phyloP scores from a whole-genome alignment of 2,888 invertebrate species.

The Luffia ferchaultella region DNA sequence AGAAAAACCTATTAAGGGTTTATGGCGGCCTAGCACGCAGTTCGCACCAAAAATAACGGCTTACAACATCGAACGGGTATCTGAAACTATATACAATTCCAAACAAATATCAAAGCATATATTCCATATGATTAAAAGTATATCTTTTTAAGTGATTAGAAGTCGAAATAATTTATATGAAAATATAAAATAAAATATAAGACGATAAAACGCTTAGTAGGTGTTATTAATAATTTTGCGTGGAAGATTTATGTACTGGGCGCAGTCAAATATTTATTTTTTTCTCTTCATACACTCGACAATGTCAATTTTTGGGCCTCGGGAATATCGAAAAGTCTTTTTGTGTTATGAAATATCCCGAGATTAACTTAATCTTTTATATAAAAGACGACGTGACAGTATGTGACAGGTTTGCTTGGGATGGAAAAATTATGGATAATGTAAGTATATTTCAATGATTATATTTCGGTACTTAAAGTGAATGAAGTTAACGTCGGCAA shows the following conservation, averaged over 20 bases:
- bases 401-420: too few species aligned
- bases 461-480: too few species aligned
- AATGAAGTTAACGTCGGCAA: too few species aligned
- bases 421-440: too few species aligned
- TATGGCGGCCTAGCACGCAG: background rate
- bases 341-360: constrained; percentile 31
- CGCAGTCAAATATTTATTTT: constrained; percentile 45
- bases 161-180: background rate
- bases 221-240: constrained; percentile 39
- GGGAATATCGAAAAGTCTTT: constrained; percentile 34
- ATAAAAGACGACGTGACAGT: too few species aligned
- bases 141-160: too few species aligned
- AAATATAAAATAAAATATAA: constrained; percentile 17
- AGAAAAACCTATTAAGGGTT: background rate
- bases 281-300: constrained; percentile 8
- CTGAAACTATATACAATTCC: too few species aligned
- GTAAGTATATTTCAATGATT: too few species aligned
- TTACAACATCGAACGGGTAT: too few species aligned
- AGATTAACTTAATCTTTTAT: constrained; percentile 17
- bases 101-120: background rate
- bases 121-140: too few species aligned
- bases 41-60: background rate
- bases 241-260: constrained; percentile 30
- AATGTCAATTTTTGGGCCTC: constrained; percentile 35
- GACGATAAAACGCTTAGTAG: constrained; percentile 25